phyloP scores from a whole-genome alignment of 2,888 invertebrate species.

The Aphelenchoides bicaudatus region DNA sequence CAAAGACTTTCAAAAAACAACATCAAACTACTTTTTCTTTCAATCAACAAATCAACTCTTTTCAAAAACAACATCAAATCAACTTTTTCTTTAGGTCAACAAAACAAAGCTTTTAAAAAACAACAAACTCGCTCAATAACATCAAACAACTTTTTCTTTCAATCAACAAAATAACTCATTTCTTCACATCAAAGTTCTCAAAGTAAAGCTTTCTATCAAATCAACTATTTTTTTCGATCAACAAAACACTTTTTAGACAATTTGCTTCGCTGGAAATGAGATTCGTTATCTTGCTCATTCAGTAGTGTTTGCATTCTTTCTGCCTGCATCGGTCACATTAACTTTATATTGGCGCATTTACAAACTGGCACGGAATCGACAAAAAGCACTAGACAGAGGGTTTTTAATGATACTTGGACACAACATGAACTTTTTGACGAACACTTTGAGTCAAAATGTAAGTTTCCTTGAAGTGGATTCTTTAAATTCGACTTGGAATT shows the following conservation, averaged over 20 bases:
- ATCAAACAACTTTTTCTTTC: too few relatives aligned
- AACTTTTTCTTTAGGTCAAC: too few relatives aligned
- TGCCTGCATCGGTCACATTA: conserved; percentile 60
- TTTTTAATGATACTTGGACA: conserved; percentile 59
- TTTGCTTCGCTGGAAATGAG: conserved; percentile 58
- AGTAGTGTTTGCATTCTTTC: conserved; percentile 60
- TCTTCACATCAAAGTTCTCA: too few relatives aligned
- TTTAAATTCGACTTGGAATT: not conserved
- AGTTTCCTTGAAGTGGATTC: conserved; percentile 19
- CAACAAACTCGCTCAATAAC: too few relatives aligned
- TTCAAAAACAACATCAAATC: too few relatives aligned
- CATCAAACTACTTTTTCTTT: too few relatives aligned
- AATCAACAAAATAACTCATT: too few relatives aligned
- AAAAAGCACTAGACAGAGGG: conserved; percentile 55
- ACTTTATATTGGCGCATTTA: conserved; percentile 60
- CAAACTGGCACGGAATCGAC: conserved; percentile 54
- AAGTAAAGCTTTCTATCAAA: too few relatives aligned
- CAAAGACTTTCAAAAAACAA: too few relatives aligned
- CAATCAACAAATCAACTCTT: too few relatives aligned
- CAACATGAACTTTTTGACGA: conserved; percentile 61
- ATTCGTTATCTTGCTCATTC: conserved; percentile 60
- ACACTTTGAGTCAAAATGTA: conserved; percentile 54
- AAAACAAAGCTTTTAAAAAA: too few relatives aligned
- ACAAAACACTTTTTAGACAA: conserved; percentile 36
- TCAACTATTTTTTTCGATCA: too few relatives aligned